Evolutionary conservation across 1,140 invertebrate genomes (phyloP).

Genomic region (Hypothenemus hampei): DNA sequence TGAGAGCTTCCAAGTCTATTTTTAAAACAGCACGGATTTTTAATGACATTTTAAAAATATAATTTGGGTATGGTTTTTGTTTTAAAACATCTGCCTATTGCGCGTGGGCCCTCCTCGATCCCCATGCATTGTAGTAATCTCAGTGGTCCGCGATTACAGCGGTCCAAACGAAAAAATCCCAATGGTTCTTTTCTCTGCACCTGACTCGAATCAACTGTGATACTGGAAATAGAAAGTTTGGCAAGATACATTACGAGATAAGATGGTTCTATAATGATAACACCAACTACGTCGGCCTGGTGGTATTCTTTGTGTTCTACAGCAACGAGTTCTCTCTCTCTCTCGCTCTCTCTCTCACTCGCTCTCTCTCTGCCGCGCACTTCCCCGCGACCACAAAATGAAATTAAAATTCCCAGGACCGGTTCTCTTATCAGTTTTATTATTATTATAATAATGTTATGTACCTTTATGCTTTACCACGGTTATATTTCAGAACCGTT

Average conservation of each 20-base stretch:
- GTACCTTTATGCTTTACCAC: neutral
- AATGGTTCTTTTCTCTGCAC: conserved; percentile 22
- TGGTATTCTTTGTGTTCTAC: conserved; percentile 26
- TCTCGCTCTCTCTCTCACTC: neutral
- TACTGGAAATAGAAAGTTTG: conserved; percentile 38
- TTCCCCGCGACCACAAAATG: neutral
- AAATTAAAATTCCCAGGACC: conserved; percentile 23
- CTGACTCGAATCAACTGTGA: conserved; percentile 18
- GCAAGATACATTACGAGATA: conserved; percentile 36
- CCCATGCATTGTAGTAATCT: conserved; percentile 33
- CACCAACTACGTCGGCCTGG: no score
- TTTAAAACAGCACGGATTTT: conserved; percentile 20
- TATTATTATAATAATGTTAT: conserved; percentile 7
- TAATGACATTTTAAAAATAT: conserved; percentile 36
- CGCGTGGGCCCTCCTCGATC: conserved; percentile 30
- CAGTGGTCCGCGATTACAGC: conserved; percentile 33
- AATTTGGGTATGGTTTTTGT: conserved; percentile 33
- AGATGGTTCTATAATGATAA: conserved; percentile 37
- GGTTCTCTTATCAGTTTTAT: conserved; percentile 28
- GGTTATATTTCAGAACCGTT: conserved; percentile 6
- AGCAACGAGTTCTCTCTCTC: conserved; percentile 10
- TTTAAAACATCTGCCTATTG: conserved; percentile 38
- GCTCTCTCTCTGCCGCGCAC: conserved; percentile 13
- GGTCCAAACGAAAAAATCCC: conserved; percentile 26
- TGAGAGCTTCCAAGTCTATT: conserved; percentile 16